phyloP scores from a whole-genome alignment of 2,113 vertebrate species.

The Chitala chitala region DNA sequence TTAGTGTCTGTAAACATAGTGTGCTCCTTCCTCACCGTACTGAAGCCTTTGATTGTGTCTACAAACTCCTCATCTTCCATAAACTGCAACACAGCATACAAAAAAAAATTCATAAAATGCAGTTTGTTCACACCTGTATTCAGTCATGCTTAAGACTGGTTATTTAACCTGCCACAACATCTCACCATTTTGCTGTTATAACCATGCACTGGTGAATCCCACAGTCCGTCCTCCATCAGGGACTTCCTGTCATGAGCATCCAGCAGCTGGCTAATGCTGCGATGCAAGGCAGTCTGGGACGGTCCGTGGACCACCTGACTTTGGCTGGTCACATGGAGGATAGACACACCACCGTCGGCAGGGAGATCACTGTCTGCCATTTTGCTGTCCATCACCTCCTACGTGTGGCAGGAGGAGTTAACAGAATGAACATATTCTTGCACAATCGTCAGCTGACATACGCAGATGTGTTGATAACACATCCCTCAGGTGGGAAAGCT shows the following conservation, averaged over 20 bases:
- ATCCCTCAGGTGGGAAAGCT: too few species aligned
- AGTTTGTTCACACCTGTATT: too few species aligned
- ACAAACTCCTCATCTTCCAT: conserved; percentile 88
- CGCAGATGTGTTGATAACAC: too few species aligned
- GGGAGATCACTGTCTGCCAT: conserved; percentile 50
- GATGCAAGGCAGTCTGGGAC: conserved; percentile 70
- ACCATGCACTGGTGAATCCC: conserved; percentile 77
- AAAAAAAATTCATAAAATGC: neutral
- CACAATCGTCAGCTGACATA: too few species aligned
- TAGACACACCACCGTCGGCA: conserved; percentile 48
- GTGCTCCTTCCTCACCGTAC: conserved; percentile 89
- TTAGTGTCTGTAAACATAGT: conserved; percentile 94
- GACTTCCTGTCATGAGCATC: conserved; percentile 69
- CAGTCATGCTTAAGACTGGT: too few species aligned
- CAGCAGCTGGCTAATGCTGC: conserved; percentile 84
- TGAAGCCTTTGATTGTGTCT: conserved; percentile 91
- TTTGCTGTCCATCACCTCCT: conserved; percentile 78
- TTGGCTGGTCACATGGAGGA: conserved; percentile 52
- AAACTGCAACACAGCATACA: conserved; percentile 55
- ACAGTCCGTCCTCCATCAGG: conserved; percentile 56
- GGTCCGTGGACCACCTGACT: conserved; percentile 48
- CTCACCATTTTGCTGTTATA: conserved; percentile 84
- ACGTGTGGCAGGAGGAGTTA: neutral
- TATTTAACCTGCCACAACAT: too few species aligned
- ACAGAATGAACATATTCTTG: neutral